Evolutionary conservation across 1,140 invertebrate genomes (phyloP).

Genomic region (Oncopeltus fasciatus): DNA sequence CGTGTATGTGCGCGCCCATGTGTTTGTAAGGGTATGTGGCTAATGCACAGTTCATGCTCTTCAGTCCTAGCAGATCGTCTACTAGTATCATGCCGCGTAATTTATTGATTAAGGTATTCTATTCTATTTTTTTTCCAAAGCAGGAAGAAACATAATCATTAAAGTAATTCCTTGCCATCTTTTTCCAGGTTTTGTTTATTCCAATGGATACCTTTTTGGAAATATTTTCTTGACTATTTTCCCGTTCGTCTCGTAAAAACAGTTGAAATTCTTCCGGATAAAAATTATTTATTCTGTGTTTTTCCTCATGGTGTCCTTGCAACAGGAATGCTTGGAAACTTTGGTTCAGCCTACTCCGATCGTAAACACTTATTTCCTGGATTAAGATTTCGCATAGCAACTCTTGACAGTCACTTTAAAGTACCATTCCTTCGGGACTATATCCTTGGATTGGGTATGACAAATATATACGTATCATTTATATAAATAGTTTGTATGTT

Average conservation of each 20-base stretch:
- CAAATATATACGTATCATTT: no score
- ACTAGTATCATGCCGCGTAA: no score
- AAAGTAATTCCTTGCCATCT: no score
- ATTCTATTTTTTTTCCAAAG: no score
- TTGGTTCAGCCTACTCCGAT: conserved; percentile 57
- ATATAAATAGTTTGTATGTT: background rate
- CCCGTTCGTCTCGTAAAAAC: conserved; percentile 72
- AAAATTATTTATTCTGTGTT: conserved; percentile 72
- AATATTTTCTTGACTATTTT: conserved; percentile 66
- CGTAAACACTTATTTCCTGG: conserved; percentile 66
- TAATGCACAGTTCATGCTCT: no score
- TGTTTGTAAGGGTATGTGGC: no score
- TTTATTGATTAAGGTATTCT: no score
- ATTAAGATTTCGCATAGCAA: conserved; percentile 52
- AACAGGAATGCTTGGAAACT: conserved; percentile 59
- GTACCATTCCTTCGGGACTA: conserved; percentile 72
- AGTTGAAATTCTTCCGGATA: conserved; percentile 55
- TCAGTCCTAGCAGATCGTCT: no score
- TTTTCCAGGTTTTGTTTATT: conserved; percentile 35
- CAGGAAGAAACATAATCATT: no score
- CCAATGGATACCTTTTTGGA: conserved; percentile 52
- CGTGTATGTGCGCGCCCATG: no score
- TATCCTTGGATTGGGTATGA: conserved; percentile 39
- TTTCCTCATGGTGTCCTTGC: conserved; percentile 83
- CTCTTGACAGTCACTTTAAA: conserved; percentile 64